Base-by-base conservation (phyloP, 2,113 vertebrate genomes). In the Gallinago media region DNA sequence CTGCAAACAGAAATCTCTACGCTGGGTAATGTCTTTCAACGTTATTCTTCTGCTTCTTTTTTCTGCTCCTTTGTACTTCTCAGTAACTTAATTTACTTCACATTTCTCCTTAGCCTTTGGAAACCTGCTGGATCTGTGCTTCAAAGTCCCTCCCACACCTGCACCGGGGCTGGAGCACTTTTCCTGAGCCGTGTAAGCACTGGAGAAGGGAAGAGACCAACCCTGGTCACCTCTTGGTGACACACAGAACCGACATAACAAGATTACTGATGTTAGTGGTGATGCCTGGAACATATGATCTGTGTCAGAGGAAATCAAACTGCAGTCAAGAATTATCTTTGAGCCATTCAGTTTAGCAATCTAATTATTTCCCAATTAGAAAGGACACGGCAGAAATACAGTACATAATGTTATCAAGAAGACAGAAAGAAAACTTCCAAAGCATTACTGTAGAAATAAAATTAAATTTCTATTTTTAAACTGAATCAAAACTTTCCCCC, bases 401-500 rank as follows among this genome's bases (percentile, higher is more conserved):
- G 25, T 32, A 44, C 3, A 40, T 36, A 55, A 44, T 26, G 20
- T 26, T 36, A 17, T 27, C 42, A 71, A 68, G 61, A 80, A 73
- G 42, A 44, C 9, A 68, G 49, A 80, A 85, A 67, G 26, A 88
- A 82, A 79, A 56, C 3, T 59, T 71, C 58, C 31, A 79, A 68
- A 65, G 15, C 18, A 75, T 65, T 54, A 59, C 71, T 40, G 18
- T 58, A 70, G 58, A 70, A 83, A 85, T 63, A 70, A 83, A 80
- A 84, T 12, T 4, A 63, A 44, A 61, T 40, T 21, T 70, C 10
- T 68, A 7, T 47, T 85, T 95, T 72, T 47, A 73, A 63, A 6
- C 10, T 38, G 29, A 50, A 81, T 62, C 6, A 29, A 3, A 1
- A 6, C 21, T 23, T n/a, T 25, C 32, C 4, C 0, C 0, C 3